Conservation (phyloP, 2,113 vertebrate genomes). For the Pterocles gutturalis region DNA sequence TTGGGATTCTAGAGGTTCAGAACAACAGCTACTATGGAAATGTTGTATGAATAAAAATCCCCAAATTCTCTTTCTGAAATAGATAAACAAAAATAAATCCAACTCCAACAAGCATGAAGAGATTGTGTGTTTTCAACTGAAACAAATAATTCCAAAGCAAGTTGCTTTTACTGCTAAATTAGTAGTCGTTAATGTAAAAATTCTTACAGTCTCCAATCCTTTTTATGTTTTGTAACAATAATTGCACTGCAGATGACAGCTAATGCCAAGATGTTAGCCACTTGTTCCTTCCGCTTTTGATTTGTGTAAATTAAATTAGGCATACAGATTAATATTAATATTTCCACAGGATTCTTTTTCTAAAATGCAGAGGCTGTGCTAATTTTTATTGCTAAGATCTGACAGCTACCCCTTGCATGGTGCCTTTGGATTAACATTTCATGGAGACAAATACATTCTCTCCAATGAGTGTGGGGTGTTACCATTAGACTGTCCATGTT, state of each 20-base stretch:
- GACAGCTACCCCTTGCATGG: not conserved
- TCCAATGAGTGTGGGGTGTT: not conserved
- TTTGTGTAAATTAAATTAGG: constrained; percentile 8
- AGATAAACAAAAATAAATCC: not conserved
- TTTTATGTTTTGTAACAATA: constrained; percentile 4
- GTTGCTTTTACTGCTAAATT: not conserved
- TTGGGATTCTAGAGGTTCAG: not conserved
- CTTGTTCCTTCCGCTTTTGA: not conserved
- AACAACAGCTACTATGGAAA: not conserved
- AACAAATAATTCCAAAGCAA: not conserved
- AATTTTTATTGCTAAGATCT: not conserved
- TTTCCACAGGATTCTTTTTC: not conserved
- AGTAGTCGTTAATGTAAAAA: not conserved
- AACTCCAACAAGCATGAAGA: not conserved
- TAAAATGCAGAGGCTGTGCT: not conserved
- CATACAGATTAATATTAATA: not conserved
- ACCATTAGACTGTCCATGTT: not conserved
- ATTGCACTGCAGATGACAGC: not conserved
- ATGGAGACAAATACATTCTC: not conserved
- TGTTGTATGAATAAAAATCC: rapidly evolving
- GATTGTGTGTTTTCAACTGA: not conserved
- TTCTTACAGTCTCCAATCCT: not conserved
- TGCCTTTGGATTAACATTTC: constrained; percentile 3
- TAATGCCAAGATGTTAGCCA: not conserved
- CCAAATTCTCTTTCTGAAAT: not conserved